Base-by-base conservation (phyloP, 2,797 vertebrate genomes). In the Poliocrania exsul region DNA sequence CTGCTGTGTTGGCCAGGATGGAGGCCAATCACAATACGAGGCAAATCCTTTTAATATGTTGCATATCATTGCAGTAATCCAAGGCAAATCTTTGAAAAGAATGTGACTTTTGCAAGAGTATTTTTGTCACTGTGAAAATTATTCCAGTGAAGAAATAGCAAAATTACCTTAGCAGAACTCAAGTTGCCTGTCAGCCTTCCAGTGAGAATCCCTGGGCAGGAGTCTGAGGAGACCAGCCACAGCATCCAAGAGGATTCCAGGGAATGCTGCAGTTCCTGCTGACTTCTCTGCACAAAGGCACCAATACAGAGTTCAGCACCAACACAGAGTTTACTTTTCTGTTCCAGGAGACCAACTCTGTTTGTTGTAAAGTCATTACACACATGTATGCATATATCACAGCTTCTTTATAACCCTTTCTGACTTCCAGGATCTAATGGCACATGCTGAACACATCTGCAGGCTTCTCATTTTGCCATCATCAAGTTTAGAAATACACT, bases 21-120 rank as follows among this genome's bases (percentile, higher is more conserved):
- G 80, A 95, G 70, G 70, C 80, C 80, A 96, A 95, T 91, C 82
- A 81, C 70, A 90, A 69, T 25, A 91, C 0, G 1, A 96, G 35
- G 50, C 19, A 95, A 96, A 91, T 93, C 84, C 58, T 62, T 95
- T 88, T 75, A 90, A 72, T 93, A 90, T 61, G 78, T 44, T 69
- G 79, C 72, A 24, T 91, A 82, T 92, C 61, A 81, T 15, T 88
- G 73, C 65, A 60, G 75, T 89, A 95, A 96, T 95, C 82, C 87
- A 88, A 92, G 72, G 87, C 69, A 94, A 87, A 83, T 90, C 85
- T 92, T 62, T 46, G 75, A 65, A 86, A 88, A 87, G 31, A 66
- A 80, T 74, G 53, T 78, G 69, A 71, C n/a, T 86, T 95, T 65
- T 71, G 53, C 50, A 57, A n/a, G 61, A 86, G 42, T 80, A 85